Evolutionary conservation across 2,888 invertebrate genomes (phyloP).

Genomic region (Erebia palarica): DNA sequence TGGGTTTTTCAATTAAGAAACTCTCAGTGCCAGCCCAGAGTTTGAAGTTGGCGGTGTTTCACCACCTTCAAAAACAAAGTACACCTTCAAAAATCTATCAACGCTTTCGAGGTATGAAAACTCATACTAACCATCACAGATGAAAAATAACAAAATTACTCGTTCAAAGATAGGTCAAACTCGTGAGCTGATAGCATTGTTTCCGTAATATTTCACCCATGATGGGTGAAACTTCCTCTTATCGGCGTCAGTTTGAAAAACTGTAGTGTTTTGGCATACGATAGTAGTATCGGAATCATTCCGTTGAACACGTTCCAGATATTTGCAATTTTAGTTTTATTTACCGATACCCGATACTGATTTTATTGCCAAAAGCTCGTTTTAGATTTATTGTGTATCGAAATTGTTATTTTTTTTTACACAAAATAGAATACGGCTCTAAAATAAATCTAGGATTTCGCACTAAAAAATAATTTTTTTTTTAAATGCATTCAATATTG

Average conservation of each 20-base stretch:
- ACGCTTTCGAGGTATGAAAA: too few relatives aligned
- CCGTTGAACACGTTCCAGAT: slow-evolving; percentile 39
- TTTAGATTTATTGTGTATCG: slow-evolving; percentile 18
- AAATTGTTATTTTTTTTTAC: slow-evolving; percentile 17
- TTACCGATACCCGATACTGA: slow-evolving; percentile 26
- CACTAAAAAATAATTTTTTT: background rate
- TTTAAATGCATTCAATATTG: background rate
- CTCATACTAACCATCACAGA: background rate
- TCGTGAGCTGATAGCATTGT: slow-evolving; percentile 31
- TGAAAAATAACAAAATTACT: slow-evolving; percentile 22
- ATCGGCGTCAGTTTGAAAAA: slow-evolving; percentile 45
- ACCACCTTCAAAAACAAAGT: too few relatives aligned
- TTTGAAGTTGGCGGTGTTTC: too few relatives aligned
- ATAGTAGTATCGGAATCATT: slow-evolving; percentile 41
- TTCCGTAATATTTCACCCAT: slow-evolving; percentile 33
- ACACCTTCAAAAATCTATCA: too few relatives aligned
- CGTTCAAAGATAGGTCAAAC: slow-evolving; percentile 28
- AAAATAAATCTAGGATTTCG: slow-evolving; percentile 7
- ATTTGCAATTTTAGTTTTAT: slow-evolving; percentile 36
- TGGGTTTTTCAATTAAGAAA: too few relatives aligned
- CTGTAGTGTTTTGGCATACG: slow-evolving; percentile 43
- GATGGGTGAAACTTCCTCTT: slow-evolving; percentile 36
- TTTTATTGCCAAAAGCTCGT: slow-evolving; percentile 29
- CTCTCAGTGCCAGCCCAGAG: too few relatives aligned
- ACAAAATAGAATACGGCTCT: slow-evolving; percentile 7